Base-by-base conservation (phyloP, 2,888 invertebrate species). In the Leptopterna dolabrata region DNA sequence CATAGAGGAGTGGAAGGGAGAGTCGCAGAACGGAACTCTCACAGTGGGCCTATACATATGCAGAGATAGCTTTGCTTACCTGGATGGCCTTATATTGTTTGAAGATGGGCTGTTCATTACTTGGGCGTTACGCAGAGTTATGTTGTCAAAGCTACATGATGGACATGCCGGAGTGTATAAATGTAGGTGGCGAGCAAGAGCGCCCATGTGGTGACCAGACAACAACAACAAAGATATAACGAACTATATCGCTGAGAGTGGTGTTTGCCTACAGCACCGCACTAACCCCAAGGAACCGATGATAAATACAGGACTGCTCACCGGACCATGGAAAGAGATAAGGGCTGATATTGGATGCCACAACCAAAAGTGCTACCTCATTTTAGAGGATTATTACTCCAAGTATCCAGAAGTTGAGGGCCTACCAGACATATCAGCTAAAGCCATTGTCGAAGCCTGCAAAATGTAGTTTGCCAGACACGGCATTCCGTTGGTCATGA, bases 71-170 rank as follows among this genome's bases (percentile, higher is more conserved):
- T 19, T 70, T 11, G 70, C 70, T 9, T 70, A 70, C 19, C 70
- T 70, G 9, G 70, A 70, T 70, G 70, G 70, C 11, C 19, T 70
- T 13, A 19, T 70, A 11, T 19, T 70, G 11, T 70, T 14, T 19
- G 70, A 19, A 70, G 70, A 70, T 11, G 14, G 70, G 11, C 70
- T 70, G 9, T 76, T 11, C 29, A 76, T 76, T 30, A 27, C 76
- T 11, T n/a, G 7, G 6, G 7, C 14, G 9, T 30, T 76, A 9
- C n/a, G 76, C 14, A 13, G 9, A 30, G 14, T 76, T n/a, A 71
- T 70, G 2, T 87, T 81, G 41, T 91, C 24, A 30, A 88, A 51
- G 4, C 30, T 88, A 47, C 88, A 88, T 47, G 30, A 81, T 16
- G 86, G 88, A 27, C 87, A 88, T 47, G 29, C 83, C 7, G 87